Evolutionary conservation across 1,140 invertebrate species (phyloP).

Genomic region (Lerema accius): DNA sequence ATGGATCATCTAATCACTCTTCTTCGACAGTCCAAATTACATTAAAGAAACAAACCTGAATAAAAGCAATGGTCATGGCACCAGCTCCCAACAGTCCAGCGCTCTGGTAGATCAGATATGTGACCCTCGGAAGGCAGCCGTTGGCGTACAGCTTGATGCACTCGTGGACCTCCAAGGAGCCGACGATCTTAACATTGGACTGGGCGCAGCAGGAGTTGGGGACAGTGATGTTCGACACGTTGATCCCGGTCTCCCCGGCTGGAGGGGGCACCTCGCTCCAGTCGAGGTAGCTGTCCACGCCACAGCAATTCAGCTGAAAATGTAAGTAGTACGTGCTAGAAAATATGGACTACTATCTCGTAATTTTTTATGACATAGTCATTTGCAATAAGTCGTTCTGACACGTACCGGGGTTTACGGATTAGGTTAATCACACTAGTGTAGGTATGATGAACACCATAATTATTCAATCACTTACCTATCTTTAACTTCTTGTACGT

Average conservation of each 20-base stretch:
- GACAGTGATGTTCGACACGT: constrained; percentile 69
- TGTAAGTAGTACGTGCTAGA: background rate
- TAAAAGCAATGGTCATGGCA: constrained; percentile 90
- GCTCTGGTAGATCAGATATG: constrained; percentile 87
- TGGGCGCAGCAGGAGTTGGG: constrained; percentile 84
- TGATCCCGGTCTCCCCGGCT: constrained; percentile 38
- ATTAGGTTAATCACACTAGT: no score
- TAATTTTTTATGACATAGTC: no score
- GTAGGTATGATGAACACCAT: no score
- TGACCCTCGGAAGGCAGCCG: constrained; percentile 87
- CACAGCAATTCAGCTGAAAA: constrained; percentile 89
- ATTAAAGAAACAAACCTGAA: constrained; percentile 87
- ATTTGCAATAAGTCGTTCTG: no score
- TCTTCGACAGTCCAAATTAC: no score
- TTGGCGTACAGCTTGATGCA: constrained; percentile 77
- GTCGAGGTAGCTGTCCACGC: constrained; percentile 85
- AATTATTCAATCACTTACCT: no score
- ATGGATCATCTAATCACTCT: no score
- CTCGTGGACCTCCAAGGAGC: constrained; percentile 43
- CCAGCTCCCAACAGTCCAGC: constrained; percentile 90
- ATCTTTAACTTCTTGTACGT: no score
- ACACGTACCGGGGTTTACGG: no score
- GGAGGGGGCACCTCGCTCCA: constrained; percentile 82
- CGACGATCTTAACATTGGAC: constrained; percentile 42
- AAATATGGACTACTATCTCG: no score